Evolutionary conservation across 2,797 vertebrate species (phyloP).

Genomic region (Melanotaenia pygmaea): DNA sequence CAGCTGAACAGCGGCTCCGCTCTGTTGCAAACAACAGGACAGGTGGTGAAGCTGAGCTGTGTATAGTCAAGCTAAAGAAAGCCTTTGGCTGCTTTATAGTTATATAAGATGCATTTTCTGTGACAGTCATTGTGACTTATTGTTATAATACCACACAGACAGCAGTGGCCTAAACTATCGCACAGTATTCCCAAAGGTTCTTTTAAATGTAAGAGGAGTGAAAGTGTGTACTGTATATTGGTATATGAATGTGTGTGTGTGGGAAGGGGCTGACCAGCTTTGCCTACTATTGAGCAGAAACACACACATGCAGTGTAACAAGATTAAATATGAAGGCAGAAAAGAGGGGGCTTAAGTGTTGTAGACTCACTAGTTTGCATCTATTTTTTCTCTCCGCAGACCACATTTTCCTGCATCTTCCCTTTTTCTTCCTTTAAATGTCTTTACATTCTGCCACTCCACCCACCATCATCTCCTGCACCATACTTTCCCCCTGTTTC

Average conservation of each 20-base stretch:
- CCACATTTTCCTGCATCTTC: slow-evolving; percentile 39
- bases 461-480: slow-evolving; percentile 3
- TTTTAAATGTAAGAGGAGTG: slow-evolving; percentile 15
- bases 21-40: slow-evolving; percentile 40
- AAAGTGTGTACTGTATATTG: slow-evolving; percentile 21
- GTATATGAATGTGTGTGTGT: slow-evolving; percentile 3
- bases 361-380: slow-evolving; percentile 31
- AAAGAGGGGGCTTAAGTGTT: slow-evolving; percentile 21
- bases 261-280: slow-evolving; percentile 26
- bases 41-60: slow-evolving; percentile 38
- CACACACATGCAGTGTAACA: slow-evolving; percentile 19
- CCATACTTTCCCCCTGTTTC: slow-evolving; percentile 19
- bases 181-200: slow-evolving; percentile 33
- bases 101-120: slow-evolving; percentile 46
- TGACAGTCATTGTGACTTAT: slow-evolving; percentile 53
- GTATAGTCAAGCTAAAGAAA: slow-evolving; percentile 18
- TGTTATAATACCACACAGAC: slow-evolving; percentile 52
- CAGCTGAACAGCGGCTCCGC: slow-evolving; percentile 58
- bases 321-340: slow-evolving; percentile 22
- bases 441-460: slow-evolving; percentile 21
- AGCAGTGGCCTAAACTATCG: slow-evolving; percentile 38
- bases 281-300: slow-evolving; percentile 60
- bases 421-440: slow-evolving; percentile 31
- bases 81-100: slow-evolving; percentile 38
- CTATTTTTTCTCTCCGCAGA: slow-evolving; percentile 39